Evolutionary conservation across 64 coral and sea anemone genomes (phyloP).

Genomic region (Anthopleura sola): DNA sequence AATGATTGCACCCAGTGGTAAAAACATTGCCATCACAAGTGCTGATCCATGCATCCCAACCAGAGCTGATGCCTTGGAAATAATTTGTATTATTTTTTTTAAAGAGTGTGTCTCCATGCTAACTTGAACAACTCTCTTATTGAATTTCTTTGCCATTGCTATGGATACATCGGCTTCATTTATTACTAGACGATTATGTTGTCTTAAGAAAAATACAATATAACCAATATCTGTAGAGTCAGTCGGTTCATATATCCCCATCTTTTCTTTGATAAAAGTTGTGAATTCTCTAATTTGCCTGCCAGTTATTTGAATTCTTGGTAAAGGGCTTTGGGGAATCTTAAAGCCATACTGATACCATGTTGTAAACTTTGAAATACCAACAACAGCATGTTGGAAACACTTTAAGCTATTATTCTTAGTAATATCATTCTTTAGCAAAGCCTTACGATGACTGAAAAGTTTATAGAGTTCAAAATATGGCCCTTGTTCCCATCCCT

Average conservation of each 20-base stretch:
- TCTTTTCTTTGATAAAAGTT: slow-evolving; percentile 51
- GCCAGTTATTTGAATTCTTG: slow-evolving; percentile 42
- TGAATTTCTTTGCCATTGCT: slow-evolving; percentile 63
- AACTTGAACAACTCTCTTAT: slow-evolving; percentile 63
- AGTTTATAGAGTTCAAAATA: slow-evolving; percentile 73
- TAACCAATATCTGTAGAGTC: slow-evolving; percentile 16
- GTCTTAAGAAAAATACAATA: slow-evolving; percentile 75
- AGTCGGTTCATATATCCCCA: slow-evolving; percentile 31
- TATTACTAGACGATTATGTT: slow-evolving; percentile 74
- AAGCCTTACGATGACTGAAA: slow-evolving; percentile 47
- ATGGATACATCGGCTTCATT: slow-evolving; percentile 82
- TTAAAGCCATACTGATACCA: slow-evolving; percentile 99
- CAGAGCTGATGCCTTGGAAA: slow-evolving; percentile 66
- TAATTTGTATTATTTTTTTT: slow-evolving; percentile 55
- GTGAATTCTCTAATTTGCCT: slow-evolving; percentile 66
- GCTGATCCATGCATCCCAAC: slow-evolving; percentile 98
- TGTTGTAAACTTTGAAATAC: slow-evolving; percentile 86
- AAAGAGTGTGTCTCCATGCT: slow-evolving; percentile 88
- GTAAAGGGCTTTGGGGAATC: slow-evolving; percentile 57
- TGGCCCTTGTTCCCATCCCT: slow-evolving; percentile 62
- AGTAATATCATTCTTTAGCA: slow-evolving; percentile 54
- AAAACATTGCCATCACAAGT: slow-evolving; percentile 82
- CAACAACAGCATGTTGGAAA: slow-evolving; percentile 78
- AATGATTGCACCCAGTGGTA: slow-evolving; percentile 55
- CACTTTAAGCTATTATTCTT: slow-evolving; percentile 57